Evolutionary conservation across 2,797 vertebrate genomes (phyloP).

Genomic region (Falco concolor): DNA sequence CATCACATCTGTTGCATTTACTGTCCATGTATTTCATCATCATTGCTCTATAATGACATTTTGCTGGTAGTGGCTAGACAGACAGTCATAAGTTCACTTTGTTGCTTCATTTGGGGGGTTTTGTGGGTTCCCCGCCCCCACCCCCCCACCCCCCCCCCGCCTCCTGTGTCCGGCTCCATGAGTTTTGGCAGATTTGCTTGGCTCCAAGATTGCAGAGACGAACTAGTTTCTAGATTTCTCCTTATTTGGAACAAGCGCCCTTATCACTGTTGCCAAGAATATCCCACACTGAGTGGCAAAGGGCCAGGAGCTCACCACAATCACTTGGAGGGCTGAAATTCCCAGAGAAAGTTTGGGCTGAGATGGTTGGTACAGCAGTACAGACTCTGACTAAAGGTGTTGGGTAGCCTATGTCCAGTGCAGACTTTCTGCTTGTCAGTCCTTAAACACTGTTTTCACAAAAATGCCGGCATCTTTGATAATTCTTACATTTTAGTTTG

Average conservation of each 20-base stretch:
- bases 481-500: not conserved
- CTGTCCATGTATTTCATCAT: not conserved
- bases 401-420: too few species aligned
- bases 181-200: not conserved
- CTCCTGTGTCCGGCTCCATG: rapidly evolving
- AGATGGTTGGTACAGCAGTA: not conserved
- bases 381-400: not conserved
- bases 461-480: not conserved
- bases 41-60: not conserved
- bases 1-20: not conserved
- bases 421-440: not conserved
- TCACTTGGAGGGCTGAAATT: not conserved
- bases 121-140: not conserved
- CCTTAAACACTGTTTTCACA: not conserved
- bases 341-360: not conserved
- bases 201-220: not conserved
- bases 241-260: not conserved
- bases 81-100: constrained; percentile 7
- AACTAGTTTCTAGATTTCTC: not conserved
- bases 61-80: not conserved
- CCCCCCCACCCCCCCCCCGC: too few species aligned
- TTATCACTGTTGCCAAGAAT: constrained; percentile 4
- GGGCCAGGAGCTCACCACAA: not conserved
- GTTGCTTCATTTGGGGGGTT: not conserved
- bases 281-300: not conserved